A percentile compares a stretch with the other conserved stretches of the same genome.
Evolutionary conservation across 2,888 invertebrate species (phyloP).

Genomic region (Reticulitermes lucifugus): DNA sequence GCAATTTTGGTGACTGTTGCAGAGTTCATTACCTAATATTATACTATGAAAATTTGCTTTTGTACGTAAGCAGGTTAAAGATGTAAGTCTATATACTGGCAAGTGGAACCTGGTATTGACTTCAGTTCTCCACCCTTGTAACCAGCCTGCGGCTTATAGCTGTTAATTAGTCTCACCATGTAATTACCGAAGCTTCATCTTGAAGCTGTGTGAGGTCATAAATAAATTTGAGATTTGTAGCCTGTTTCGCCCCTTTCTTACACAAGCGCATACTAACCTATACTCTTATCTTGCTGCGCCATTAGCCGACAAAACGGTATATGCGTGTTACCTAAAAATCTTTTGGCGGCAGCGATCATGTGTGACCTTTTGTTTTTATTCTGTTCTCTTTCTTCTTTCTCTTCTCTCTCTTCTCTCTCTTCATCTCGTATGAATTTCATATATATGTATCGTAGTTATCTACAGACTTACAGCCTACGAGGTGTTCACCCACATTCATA

Average conservation of each 20-base stretch:
- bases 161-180: constrained; percentile 68
- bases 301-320: constrained; percentile 5
- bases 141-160: constrained; percentile 47
- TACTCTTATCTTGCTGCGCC: background rate
- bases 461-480: background rate
- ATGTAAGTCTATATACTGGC: too few species aligned
- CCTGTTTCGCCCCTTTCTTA: background rate
- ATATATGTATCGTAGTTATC: background rate
- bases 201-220: constrained; percentile 59
- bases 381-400: background rate
- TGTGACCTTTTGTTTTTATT: background rate
- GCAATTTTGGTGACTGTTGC: too few species aligned
- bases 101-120: background rate
- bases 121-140: constrained; percentile 1
- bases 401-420: background rate
- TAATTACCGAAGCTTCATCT: constrained; percentile 65
- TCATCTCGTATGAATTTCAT: constrained; percentile 35
- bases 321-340: constrained; percentile 19
- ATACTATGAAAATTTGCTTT: too few species aligned
- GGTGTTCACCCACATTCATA: background rate
- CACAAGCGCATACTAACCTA: background rate
- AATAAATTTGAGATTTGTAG: constrained; percentile 58
- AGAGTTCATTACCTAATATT: too few species aligned
- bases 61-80: too few species aligned
- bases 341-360: constrained; percentile 13